Conservation (phyloP, 2,888 invertebrate genomes). For the Euzetes globulus region DNA sequence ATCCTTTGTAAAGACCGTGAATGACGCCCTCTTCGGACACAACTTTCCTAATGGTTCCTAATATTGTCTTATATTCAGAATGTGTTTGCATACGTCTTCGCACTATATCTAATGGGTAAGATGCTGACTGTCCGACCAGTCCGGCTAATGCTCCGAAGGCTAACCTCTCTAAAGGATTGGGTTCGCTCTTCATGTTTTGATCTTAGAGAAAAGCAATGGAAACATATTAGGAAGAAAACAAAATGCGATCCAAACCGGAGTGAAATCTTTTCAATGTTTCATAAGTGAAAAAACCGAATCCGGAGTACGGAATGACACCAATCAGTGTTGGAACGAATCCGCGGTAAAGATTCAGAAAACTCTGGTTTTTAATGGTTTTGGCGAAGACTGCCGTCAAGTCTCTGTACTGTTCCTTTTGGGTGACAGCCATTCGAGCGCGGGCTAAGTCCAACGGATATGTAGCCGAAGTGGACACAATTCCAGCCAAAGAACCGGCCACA, state of each 20-base stretch:
- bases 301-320: conserved; percentile 93
- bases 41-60: conserved; percentile 53
- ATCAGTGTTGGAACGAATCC: conserved; percentile 83
- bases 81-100: conserved; percentile 63
- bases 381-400: conserved; percentile 46
- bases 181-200: no score
- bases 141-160: conserved; percentile 84
- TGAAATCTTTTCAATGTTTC: conserved; percentile 68
- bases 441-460: conserved; percentile 97
- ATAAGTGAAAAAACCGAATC: conserved; percentile 93
- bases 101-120: conserved; percentile 94
- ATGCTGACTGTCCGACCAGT: conserved; percentile 83
- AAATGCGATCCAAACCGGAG: conserved; percentile 37
- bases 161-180: conserved; percentile 59
- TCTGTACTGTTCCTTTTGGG: conserved; percentile 63
- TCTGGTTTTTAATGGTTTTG: conserved; percentile 68
- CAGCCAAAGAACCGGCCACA: conserved; percentile 87
- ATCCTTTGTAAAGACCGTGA: conserved; percentile 89
- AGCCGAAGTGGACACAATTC: conserved; percentile 82
- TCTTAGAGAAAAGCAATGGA: no score
- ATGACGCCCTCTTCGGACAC: conserved; percentile 67
- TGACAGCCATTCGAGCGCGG: conserved; percentile 93
- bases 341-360: conserved; percentile 65
- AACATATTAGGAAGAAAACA: background rate
- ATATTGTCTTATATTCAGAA: conserved; percentile 59